Evolutionary conservation across 2,888 invertebrate genomes (phyloP).

Genomic region (Arrhopalites spinosus): DNA sequence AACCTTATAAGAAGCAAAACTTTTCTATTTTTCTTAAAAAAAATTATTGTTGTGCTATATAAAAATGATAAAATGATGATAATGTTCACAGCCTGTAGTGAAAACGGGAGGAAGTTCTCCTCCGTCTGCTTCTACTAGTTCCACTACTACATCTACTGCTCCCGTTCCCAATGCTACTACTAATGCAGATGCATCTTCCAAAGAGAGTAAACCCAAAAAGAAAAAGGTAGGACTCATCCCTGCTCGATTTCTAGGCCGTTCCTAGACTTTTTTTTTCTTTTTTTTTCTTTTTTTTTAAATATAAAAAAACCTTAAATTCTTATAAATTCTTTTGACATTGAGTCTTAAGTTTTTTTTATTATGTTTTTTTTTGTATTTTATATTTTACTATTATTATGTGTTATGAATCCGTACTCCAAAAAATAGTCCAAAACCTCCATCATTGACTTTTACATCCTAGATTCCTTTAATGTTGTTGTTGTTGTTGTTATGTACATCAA

Average conservation of each 20-base stretch:
- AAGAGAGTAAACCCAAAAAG: conserved; percentile 46
- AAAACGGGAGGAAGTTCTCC: conserved; percentile 28
- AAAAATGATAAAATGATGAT: conserved; percentile 11
- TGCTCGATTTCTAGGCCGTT: conserved; percentile 42
- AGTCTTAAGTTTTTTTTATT: no score
- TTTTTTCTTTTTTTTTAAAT: neutral
- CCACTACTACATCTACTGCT: conserved; percentile 36
- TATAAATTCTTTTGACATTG: neutral
- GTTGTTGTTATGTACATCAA: no score
- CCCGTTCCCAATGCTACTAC: conserved; percentile 26
- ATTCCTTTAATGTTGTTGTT: no score
- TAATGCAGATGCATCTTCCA: conserved; percentile 30
- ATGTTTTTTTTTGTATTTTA: no score
- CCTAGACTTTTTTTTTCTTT: conserved; percentile 29
- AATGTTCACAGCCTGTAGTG: conserved; percentile 32
- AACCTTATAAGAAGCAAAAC: no score
- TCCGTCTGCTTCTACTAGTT: conserved; percentile 32
- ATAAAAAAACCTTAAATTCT: neutral
- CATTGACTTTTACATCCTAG: neutral
- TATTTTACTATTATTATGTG: neutral
- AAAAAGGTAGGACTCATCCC: conserved; percentile 47
- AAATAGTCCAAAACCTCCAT: neutral
- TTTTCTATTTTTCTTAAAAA: no score
- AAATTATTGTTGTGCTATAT: neutral
- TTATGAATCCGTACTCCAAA: conserved; percentile 7